Evolutionary conservation across 1,140 invertebrate species (phyloP), one percentile per base, ranked within the genome.

Genomic region (Aradophagus sp.): DNA sequence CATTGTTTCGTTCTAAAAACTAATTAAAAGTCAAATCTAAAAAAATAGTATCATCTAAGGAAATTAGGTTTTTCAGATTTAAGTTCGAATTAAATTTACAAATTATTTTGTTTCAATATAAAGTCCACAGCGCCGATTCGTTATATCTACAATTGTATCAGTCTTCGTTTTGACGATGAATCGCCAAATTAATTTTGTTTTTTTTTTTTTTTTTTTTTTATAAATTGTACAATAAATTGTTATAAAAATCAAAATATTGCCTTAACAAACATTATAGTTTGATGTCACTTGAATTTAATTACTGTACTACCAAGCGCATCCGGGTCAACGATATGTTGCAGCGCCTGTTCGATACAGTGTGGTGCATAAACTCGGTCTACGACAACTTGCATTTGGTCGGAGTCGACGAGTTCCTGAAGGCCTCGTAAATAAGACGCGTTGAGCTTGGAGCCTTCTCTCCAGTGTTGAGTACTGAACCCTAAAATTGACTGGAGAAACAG

Each of bases 291-390:
- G 81, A 93, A 92, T 53, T 89, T 87, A 16, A 93, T 87, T 26
- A 93, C 89, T 3, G 91, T 92, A 77, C 90, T 92, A n/a, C 92
- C 92, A 56, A 93, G 87, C 4, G 91, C 88, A 17, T 90, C 87
- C 1, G 87, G 84, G 50, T 89, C 88, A 75, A 89, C 87, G 17
- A 91, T 87, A 77, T 93, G 90, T 39, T 89, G 85, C 12, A 93
- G 77, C 1, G 92, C 92, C 32, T 88, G 80, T 74, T 93, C 90
- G 55, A 91, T 91, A 72, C 92, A 89, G 74, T 90, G 87, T 6
- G 91, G 89, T 1, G 89, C 79, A 75, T 89, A 93, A 3, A 92
- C 89, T 67, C 86, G 87, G 58, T 90, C 89, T 2, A 91, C 87
- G 6, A 91, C 87, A 6, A 87, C 86, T 67, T 89, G 88, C 23